Conservation (phyloP, 2,797 vertebrate genomes). For the Danio aesculapii region DNA sequence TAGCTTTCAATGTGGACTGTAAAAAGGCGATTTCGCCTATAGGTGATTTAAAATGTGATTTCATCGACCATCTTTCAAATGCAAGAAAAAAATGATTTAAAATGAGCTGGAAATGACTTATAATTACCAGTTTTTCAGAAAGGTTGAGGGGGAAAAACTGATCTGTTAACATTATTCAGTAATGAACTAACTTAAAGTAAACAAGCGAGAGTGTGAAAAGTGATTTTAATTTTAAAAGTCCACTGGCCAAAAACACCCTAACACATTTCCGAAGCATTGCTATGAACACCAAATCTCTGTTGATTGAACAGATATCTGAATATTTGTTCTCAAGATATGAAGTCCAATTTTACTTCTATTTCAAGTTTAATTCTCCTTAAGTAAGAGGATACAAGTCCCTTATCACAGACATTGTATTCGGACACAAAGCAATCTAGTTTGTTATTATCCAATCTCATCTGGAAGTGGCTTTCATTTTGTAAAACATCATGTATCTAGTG, state of each 20-base stretch:
- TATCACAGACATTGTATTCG: constrained; percentile 75
- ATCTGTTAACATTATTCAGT: not conserved
- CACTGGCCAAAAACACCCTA: not conserved
- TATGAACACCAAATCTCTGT: not conserved
- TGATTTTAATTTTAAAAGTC: no score
- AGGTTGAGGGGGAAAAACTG: not conserved
- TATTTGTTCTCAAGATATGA: constrained; percentile 28
- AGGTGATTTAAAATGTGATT: no score
- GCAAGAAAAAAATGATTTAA: no score
- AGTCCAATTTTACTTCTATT: constrained; percentile 21
- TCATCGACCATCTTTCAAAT: no score
- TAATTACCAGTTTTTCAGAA: not conserved
- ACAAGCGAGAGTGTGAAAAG: not conserved
- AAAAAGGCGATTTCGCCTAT: no score
- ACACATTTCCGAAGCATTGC: not conserved
- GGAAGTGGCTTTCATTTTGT: constrained; percentile 50
- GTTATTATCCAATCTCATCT: constrained; percentile 70
- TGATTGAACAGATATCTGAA: constrained; percentile 15
- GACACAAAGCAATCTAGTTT: constrained; percentile 69
- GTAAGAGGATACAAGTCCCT: constrained; percentile 57
- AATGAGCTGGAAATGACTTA: no score
- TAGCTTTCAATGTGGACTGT: no score
- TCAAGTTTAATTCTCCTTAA: constrained; percentile 18
- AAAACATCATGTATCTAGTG: constrained; percentile 43
- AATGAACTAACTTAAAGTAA: not conserved